A percentile compares a stretch with the other conserved stretches of the same genome.
phyloP scores from a whole-genome alignment of 2,888 invertebrate species.

The Liodrosophila aerea region DNA sequence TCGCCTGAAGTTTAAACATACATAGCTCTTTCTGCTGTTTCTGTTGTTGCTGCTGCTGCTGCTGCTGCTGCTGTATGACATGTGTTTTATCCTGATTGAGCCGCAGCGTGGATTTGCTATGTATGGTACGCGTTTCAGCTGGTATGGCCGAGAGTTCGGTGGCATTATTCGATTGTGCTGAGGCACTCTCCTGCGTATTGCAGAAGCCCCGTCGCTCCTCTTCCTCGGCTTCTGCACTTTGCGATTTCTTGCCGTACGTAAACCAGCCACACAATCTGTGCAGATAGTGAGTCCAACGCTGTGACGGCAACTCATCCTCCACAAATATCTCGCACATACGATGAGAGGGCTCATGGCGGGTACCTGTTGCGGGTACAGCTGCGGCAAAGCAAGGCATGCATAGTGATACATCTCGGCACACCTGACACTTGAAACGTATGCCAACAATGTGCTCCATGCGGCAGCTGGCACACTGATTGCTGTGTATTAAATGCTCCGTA shows the following conservation, averaged over 20 bases:
- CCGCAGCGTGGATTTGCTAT: conserved; percentile 34
- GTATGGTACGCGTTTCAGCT: conserved; percentile 59
- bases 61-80: conserved; percentile 8
- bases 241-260: conserved; percentile 41
- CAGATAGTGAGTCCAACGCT: conserved; percentile 75
- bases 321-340: conserved; percentile 81
- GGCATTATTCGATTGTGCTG: conserved; percentile 33
- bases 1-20: conserved; percentile 17
- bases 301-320: conserved; percentile 76
- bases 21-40: conserved; percentile 54
- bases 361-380: conserved; percentile 67
- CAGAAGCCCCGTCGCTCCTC: conserved; percentile 78
- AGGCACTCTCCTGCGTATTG: conserved; percentile 64
- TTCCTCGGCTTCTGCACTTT: conserved; percentile 48
- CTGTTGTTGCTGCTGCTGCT: conserved; percentile 14
- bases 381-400: conserved; percentile 81
- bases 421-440: conserved; percentile 81
- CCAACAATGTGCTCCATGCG: conserved; percentile 78
- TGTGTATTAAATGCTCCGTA: conserved; percentile 79
- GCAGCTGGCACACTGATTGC: conserved; percentile 78
- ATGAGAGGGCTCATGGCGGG: conserved; percentile 75
- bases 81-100: conserved; percentile 21
- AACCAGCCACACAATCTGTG: conserved; percentile 76
- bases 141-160: conserved; percentile 56
- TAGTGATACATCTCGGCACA: conserved; percentile 79